Evolutionary conservation across 2,888 invertebrate genomes (phyloP).

Genomic region (Aspidapion aeneum): DNA sequence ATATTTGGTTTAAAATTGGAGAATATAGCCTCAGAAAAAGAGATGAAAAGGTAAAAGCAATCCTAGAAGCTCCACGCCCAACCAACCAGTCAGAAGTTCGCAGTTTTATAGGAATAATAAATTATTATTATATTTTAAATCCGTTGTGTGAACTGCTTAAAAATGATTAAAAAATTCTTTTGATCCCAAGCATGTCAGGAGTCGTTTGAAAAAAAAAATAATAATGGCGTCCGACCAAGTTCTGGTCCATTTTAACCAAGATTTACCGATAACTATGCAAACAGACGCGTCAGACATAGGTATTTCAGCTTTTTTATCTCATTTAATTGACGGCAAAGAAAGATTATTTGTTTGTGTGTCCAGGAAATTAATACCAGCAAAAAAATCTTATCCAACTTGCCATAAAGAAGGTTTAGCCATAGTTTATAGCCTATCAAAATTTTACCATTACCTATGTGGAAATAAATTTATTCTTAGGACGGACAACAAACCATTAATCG

Average conservation of each 20-base stretch:
- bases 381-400: neutral
- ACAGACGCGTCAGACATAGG: neutral
- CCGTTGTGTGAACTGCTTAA: neutral
- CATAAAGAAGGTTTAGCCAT: neutral
- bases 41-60: neutral
- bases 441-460: neutral
- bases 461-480: neutral
- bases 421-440: neutral
- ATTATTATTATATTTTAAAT: neutral
- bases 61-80: neutral
- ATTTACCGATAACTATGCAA: neutral
- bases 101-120: neutral
- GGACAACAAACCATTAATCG: neutral
- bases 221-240: neutral
- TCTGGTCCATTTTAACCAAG: neutral
- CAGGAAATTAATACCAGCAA: neutral
- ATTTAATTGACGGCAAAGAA: neutral
- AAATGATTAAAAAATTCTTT: neutral
- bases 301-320: neutral
- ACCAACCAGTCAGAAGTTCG: neutral
- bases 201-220: neutral
- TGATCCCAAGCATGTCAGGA: neutral
- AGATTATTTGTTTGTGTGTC: neutral
- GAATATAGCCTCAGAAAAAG: neutral
- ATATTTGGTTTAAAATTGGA: neutral